These are phyloP conservation scores for Aporrectodea caliginosa DNA, from an alignment of 1,140 invertebrate genomes.

Conservation along the genomic window DNA sequence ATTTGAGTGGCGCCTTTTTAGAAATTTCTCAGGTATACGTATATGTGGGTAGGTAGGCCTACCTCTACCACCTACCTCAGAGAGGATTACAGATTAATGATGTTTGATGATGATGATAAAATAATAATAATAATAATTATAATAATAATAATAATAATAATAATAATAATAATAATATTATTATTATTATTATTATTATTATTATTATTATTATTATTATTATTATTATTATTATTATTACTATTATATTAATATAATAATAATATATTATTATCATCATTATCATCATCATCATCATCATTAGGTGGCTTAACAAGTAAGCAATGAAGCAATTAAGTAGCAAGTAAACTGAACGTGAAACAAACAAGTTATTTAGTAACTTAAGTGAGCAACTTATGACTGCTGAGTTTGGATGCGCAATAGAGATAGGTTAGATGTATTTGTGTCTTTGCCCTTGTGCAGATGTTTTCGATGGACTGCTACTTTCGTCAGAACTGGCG, in stretches of 20 bases:
- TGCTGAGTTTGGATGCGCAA: no score
- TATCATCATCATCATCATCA: background rate
- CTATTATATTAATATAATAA: background rate
- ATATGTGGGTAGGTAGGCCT: no score
- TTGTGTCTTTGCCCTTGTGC: conserved; percentile 40
- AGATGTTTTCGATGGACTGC: conserved; percentile 95
- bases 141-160: background rate
- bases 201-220: background rate
- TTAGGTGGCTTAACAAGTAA: background rate
- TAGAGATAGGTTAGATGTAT: no score
- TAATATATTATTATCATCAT: background rate
- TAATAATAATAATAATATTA: background rate
- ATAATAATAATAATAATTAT: background rate
- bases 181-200: background rate
- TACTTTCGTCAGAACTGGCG: conserved; percentile 76
- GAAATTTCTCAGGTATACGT: no score
- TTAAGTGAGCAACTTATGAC: background rate
- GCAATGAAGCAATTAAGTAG: background rate
- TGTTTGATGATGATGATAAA: background rate
- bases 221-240: background rate
- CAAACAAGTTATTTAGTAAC: no score
- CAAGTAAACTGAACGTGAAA: no score
- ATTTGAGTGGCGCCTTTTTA: no score
- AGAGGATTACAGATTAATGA: background rate
- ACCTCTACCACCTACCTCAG: background rate